Conservation (phyloP, 2,113 vertebrate species). For the Alouatta palliata region DNA sequence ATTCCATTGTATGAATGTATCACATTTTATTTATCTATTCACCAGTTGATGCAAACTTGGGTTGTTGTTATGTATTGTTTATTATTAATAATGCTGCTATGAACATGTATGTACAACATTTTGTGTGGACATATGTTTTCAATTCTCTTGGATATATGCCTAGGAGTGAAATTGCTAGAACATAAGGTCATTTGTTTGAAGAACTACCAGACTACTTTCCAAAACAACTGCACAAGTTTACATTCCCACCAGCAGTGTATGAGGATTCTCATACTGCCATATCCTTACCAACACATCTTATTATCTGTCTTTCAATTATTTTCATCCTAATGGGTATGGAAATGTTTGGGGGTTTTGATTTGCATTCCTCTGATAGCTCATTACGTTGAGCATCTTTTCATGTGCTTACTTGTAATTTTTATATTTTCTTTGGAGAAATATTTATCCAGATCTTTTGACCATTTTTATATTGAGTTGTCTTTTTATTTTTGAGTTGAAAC, state of each 20-base stretch:
- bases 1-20: neutral
- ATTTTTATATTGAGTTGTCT: neutral
- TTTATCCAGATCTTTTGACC: neutral
- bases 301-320: neutral
- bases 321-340: neutral
- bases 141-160: conserved; percentile 27
- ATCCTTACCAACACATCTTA: neutral
- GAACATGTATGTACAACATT: neutral
- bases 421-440: neutral
- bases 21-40: conserved; percentile 5
- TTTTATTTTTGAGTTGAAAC: neutral
- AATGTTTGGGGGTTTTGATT: neutral
- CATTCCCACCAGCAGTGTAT: neutral
- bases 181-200: conserved; percentile 11
- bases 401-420: neutral
- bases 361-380: neutral
- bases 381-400: neutral
- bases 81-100: neutral
- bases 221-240: neutral
- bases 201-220: neutral
- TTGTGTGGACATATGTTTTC: neutral
- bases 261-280: neutral
- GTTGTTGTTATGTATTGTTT: neutral
- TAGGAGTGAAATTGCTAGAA: neutral
- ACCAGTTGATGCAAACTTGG: neutral